Evolutionary conservation across 2,888 invertebrate species (phyloP), one percentile per base, ranked within the genome.

Genomic region (Pyralis farinalis): DNA sequence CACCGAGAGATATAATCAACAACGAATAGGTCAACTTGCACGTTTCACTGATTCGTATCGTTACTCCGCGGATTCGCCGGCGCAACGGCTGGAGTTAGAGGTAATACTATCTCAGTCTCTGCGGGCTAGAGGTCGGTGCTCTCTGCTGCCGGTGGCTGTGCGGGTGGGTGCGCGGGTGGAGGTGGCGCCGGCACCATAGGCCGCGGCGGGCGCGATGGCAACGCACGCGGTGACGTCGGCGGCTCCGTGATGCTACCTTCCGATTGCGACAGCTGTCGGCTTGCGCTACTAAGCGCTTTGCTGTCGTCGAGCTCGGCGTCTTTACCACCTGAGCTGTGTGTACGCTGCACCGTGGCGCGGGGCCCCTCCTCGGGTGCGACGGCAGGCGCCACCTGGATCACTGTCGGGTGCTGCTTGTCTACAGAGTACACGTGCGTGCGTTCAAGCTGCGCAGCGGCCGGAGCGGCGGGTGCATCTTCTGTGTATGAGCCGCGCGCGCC

Each of bases 351-450:
- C 1, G 78, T 75, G 25, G 66, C 70, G 9, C 82, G 72, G 40
- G 72, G 49, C 1, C 60, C 55, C 10, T 80, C 85, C 20, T 74
- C 78, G 3, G 44, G 52, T 12, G 57, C 59, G 30, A 44, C 51
- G 25, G 44, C 55, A 7, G 50, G 46, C 12, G 90, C 90, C 47
- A 92, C 91, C 66, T 91, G 91, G 42, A 93, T 91, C 58, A 93
- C 88, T 39, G 94, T 93, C 45, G 94, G 93, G 66, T 94, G 94
- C 46, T 94, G 94, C 72, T 93, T 94, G 69, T 94, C 93, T 34
- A 94, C 93, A 22, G 91, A 91, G 80, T 94, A 94, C 39, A 94
- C 86, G 71, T 94, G 94, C 34, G 93, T 91, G 58, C 92, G 91
- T 69, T 94, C 94, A 51, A 94, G 76, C 31, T 90, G 89, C 9